These are phyloP conservation scores for Caenorhabditis sp. DNA, from an alignment of 2,888 invertebrate genomes.

Conservation along the genomic window DNA sequence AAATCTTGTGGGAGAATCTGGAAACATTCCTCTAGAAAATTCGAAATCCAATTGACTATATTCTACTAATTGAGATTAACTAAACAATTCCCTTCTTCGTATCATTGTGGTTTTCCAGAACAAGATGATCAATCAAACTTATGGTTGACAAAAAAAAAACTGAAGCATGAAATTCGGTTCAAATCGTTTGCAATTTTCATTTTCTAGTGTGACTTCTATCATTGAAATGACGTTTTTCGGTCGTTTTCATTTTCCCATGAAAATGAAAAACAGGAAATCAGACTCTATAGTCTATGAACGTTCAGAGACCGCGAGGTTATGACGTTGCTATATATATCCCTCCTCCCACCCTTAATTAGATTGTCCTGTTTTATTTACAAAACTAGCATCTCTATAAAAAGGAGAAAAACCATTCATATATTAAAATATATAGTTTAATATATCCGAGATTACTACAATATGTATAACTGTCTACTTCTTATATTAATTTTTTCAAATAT, in stretches of 20 bases:
- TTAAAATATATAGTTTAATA: neutral
- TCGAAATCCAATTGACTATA: too few species aligned
- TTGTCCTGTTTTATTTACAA: slow-evolving; percentile 33
- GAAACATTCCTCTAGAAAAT: too few species aligned
- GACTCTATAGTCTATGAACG: slow-evolving; percentile 17
- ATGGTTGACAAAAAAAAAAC: too few species aligned
- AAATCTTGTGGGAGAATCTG: too few species aligned
- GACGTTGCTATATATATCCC: slow-evolving; percentile 25
- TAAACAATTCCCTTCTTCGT: too few species aligned
- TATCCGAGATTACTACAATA: slow-evolving; percentile 23
- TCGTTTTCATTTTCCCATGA: neutral
- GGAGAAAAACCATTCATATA: slow-evolving; percentile 10
- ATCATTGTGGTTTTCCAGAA: too few species aligned
- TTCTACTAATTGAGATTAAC: too few species aligned
- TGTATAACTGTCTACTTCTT: neutral
- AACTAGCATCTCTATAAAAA: slow-evolving; percentile 41
- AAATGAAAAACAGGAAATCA: neutral
- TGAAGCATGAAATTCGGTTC: too few species aligned
- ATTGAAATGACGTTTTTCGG: too few species aligned
- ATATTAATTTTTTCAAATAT: neutral
- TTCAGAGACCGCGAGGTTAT: slow-evolving; percentile 46
- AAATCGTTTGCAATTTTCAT: too few species aligned
- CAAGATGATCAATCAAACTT: too few species aligned
- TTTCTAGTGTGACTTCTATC: neutral
- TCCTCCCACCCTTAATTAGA: slow-evolving; percentile 33